Percentiles rank a stretch among this genome's conserved stretches.
Conservation (phyloP, 2,113 vertebrate genomes). For the Nettapus auritus region DNA sequence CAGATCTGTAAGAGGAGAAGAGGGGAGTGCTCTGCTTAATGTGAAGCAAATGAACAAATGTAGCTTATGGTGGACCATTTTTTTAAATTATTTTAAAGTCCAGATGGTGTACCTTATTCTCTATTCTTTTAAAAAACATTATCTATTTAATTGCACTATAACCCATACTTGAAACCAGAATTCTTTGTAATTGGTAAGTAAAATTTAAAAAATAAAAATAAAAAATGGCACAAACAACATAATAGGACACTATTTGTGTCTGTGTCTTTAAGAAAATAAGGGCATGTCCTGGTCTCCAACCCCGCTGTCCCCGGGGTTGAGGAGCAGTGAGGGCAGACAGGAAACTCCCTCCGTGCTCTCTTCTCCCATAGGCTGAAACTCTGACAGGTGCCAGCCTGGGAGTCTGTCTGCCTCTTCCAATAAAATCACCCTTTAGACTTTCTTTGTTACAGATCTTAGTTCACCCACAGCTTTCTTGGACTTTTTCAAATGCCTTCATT, state of each 20-base stretch:
- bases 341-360: neutral
- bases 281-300: neutral
- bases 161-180: neutral
- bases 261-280: neutral
- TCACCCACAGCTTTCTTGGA: neutral
- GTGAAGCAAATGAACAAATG: neutral
- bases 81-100: neutral
- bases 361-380: neutral
- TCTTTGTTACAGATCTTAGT: neutral
- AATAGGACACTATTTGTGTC: neutral
- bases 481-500: neutral
- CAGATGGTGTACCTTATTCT: neutral
- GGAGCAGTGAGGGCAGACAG: neutral
- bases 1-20: neutral
- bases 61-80: neutral
- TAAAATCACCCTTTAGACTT: neutral
- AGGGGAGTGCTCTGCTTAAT: neutral
- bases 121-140: neutral
- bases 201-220: neutral
- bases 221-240: accelerated
- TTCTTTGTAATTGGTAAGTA: neutral
- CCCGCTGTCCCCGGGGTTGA: neutral
- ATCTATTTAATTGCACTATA: neutral
- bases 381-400: neutral
- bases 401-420: neutral